phyloP scores from a whole-genome alignment of 2,888 invertebrate species.

The Lysandra bellargus region DNA sequence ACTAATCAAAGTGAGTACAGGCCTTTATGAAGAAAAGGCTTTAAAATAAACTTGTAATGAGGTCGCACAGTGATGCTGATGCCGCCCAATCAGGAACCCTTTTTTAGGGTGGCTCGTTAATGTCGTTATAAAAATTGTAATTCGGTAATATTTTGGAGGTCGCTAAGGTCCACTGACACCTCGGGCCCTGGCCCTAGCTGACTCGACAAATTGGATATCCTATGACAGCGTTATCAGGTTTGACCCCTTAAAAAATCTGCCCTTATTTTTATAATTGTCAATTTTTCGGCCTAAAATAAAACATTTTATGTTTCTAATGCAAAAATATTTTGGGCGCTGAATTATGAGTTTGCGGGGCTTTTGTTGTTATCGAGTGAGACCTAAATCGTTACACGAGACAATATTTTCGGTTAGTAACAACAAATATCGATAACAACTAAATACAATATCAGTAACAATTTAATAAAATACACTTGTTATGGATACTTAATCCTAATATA shows the following conservation, averaged over 20 bases:
- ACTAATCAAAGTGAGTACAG: no score
- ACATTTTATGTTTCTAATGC: conserved; percentile 19
- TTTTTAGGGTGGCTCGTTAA: conserved; percentile 9
- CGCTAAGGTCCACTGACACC: neutral
- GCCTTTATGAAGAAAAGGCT: no score
- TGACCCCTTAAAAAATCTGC: conserved; percentile 22
- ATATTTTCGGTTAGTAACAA: neutral
- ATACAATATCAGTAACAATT: no score
- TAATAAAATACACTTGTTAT: no score
- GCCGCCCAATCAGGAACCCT: neutral
- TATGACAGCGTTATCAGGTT: conserved; percentile 25
- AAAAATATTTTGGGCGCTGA: conserved; percentile 6
- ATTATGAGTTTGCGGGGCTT: neutral
- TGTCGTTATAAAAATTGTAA: conserved; percentile 23
- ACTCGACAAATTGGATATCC: conserved; percentile 24
- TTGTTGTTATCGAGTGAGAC: neutral
- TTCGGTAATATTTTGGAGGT: conserved; percentile 18
- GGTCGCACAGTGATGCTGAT: neutral
- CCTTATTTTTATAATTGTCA: conserved; percentile 5
- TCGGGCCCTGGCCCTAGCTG: neutral
- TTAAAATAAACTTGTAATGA: neutral
- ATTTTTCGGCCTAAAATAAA: neutral
- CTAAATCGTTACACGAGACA: no score
- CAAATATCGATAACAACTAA: no score
- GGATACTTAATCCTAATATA: no score